Evolutionary conservation across 2,888 invertebrate species (phyloP).

Genomic region (Nomada hirtipes): DNA sequence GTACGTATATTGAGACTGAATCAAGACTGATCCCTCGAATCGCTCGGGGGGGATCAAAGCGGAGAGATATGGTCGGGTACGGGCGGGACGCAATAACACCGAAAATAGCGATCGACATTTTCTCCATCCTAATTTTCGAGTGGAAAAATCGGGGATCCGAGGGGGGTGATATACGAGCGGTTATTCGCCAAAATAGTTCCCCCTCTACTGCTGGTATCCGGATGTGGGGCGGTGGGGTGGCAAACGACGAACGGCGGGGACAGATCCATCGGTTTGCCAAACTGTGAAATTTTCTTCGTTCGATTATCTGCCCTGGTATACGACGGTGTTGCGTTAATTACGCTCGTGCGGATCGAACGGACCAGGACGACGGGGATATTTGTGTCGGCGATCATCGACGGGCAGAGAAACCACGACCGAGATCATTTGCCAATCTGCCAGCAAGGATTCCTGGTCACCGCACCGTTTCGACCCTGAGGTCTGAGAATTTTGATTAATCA

Average conservation of each 20-base stretch:
- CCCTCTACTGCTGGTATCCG: conserved; percentile 59
- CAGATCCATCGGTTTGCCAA: conserved; percentile 79
- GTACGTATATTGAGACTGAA: conserved; percentile 62
- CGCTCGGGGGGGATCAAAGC: conserved; percentile 33
- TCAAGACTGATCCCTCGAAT: conserved; percentile 65
- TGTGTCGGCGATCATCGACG: conserved; percentile 51
- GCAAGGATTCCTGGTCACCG: conserved; percentile 26
- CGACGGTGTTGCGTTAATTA: conserved; percentile 64
- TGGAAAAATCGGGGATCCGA: conserved; percentile 50
- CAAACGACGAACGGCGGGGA: conserved; percentile 43
- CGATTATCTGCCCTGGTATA: conserved; percentile 61
- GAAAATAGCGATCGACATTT: conserved; percentile 83
- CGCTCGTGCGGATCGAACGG: conserved; percentile 45
- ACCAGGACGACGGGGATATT: conserved; percentile 42
- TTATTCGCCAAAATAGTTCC: conserved; percentile 80
- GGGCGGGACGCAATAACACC: conserved; percentile 79
- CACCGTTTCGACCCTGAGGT: conserved; percentile 8
- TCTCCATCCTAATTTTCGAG: conserved; percentile 72
- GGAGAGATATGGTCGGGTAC: conserved; percentile 34
- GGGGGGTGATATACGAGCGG: conserved; percentile 74
- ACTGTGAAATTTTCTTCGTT: conserved; percentile 64
- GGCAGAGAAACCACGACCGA: conserved; percentile 36
- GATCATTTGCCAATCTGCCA: conserved; percentile 35
- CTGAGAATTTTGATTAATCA: conserved; percentile 21
- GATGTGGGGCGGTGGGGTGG: conserved; percentile 2